Base-by-base conservation (phyloP, 92 coral and sea anemone genomes). In the Actinostola sp. region DNA sequence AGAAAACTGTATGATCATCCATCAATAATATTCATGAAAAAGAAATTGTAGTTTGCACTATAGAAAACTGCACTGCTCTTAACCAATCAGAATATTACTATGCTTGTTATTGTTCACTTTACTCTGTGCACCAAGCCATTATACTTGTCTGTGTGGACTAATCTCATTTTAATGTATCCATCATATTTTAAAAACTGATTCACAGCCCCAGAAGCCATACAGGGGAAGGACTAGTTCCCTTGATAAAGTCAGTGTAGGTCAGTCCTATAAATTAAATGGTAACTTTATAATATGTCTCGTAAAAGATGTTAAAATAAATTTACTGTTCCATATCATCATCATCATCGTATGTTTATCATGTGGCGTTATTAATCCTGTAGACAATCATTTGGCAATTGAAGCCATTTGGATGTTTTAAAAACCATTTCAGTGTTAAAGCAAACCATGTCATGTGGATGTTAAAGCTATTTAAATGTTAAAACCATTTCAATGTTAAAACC, bases 141-240 rank as follows among this genome's bases (percentile, higher is more conserved):
- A 29, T 23, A 52, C 30, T 23, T 20, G 17, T 57, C 13, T 11
- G 3, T 57, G 38, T 27, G 39, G 10, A 26, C 63, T 57, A 57
- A 57, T 27, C 3, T 6, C 1, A 57, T 27, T 36, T 36, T 57
- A 57, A 57, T 30, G 36, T 38, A 25, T 57, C 63, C 39, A 57
- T 57, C 33, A 27, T 57, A 30, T 57, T 57, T 30, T 57, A 57
- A 19, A 30, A 57, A 28, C 74, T 68, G 48, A 17, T 50, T 68
- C 28, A 28, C 74, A 50, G 74, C 50, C 52, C 42, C 58, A 11
- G 61, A 68, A 28, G 74, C 32, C 33, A 50, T 56, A 21, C 13
- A 50, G 33, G 74, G 23, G 45, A 51, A 68, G 38, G 49, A 19
- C 48, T 51, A 68, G 58, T n/a, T 12, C 58, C 61, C 74, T 68